Conservation (phyloP, 1,140 invertebrate genomes). For the Drosophila prosaltans region DNA sequence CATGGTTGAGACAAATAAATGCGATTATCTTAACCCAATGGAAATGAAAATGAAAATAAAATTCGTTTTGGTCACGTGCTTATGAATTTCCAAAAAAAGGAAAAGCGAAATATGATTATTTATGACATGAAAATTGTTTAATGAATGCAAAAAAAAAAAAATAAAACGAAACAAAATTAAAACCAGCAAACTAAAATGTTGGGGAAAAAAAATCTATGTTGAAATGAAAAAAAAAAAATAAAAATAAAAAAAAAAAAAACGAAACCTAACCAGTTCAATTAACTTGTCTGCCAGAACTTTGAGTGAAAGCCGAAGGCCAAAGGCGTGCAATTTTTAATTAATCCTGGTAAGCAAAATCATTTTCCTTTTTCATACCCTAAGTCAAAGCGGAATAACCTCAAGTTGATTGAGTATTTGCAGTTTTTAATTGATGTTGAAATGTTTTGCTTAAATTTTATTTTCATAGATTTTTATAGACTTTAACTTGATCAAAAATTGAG, state of each 20-base stretch:
- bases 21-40: slow-evolving; percentile 32
- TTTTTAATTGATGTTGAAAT: no score
- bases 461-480: no score
- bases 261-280: slow-evolving; percentile 54
- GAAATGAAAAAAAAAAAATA: slow-evolving; percentile 16
- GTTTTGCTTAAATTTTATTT: no score
- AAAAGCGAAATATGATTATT: slow-evolving; percentile 65
- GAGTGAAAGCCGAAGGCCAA: slow-evolving; percentile 58
- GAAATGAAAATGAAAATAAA: slow-evolving; percentile 64
- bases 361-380: neutral
- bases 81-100: slow-evolving; percentile 24
- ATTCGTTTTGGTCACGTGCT: slow-evolving; percentile 74
- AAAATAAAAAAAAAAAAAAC: neutral
- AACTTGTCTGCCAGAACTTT: slow-evolving; percentile 61
- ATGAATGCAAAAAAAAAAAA: slow-evolving; percentile 15
- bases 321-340: slow-evolving; percentile 68
- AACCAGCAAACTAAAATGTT: neutral
- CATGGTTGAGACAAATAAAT: slow-evolving; percentile 24
- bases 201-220: neutral
- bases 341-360: slow-evolving; percentile 25
- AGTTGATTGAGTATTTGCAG: no score
- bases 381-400: neutral
- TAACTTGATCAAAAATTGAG: no score
- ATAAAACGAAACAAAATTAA: neutral
- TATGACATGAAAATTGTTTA: slow-evolving; percentile 30